Evolutionary conservation across 2,888 invertebrate species (phyloP), one percentile per base, ranked within the genome.

Genomic region (Cerastoderma edule): DNA sequence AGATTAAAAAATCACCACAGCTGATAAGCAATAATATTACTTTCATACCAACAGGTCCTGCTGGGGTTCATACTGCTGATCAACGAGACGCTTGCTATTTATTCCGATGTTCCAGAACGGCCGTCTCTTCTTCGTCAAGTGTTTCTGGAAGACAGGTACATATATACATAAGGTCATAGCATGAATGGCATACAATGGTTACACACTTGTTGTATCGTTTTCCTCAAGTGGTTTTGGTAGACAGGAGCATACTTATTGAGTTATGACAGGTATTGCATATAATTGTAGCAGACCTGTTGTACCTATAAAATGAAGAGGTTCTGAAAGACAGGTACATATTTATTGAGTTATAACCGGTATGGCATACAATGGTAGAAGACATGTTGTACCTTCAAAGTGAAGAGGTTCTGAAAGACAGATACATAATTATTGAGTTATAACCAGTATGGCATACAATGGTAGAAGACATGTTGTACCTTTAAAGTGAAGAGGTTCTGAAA

Each of bases 41-140:
- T n/a, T n/a, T n/a, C n/a, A n/a, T n/a, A n/a, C n/a, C n/a, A 69
- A 22, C 78, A 78, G 78, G 71, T 72, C 65, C 50, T 78, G 56
- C 44, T 75, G 68, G 64, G 74, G 48, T 35, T 78, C 16, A 44
- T 76, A 63, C 30, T 72, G 27, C 72, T 56, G 35, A 33, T 72
- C n/a, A 56, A 54, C 46, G 65, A 69, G 44, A 54, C 69, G n/a
- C 24, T 78, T 16, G 65, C 67, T 50, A 56, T 35, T 24, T 50
- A 69, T 24, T 50, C 68, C 0, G 66, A 66, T 27, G 72, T 50
- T 0, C 68, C 32, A 30, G 57, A 67, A n/a, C 64, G 74, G 48
- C 39, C 74, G 6, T 33, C 16, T 57, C 56, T 76, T 65, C 68
- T 76, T 2, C 46, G 48, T 44, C 57, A 76, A 28, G 27, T 76